These are phyloP conservation scores for Leptestheria dahalacensis DNA, from an alignment of 1,140 invertebrate genomes.

Conservation along the genomic window DNA sequence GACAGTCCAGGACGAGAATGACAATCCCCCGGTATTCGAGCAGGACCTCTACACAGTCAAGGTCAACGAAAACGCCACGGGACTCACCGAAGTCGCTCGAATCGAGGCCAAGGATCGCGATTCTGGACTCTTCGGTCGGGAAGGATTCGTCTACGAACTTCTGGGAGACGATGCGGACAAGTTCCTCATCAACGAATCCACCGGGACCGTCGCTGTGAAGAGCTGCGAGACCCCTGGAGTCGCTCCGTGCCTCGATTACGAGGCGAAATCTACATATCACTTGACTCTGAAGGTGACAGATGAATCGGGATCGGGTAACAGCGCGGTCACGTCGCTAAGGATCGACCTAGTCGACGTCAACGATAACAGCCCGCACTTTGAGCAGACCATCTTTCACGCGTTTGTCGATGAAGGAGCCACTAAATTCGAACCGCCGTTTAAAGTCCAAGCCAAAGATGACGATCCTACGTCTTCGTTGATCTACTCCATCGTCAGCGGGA, in stretches of 20 bases:
- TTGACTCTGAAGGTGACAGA: constrained; percentile 77
- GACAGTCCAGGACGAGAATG: constrained; percentile 70
- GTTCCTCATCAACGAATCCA: constrained; percentile 62
- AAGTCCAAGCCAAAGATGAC: constrained; percentile 55
- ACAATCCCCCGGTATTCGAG: constrained; percentile 68
- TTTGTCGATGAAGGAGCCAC: constrained; percentile 68
- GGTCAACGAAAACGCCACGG: constrained; percentile 53
- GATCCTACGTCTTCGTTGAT: constrained; percentile 64
- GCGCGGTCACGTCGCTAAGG: constrained; percentile 55
- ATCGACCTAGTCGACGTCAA: constrained; percentile 67
- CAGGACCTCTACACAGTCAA: constrained; percentile 51
- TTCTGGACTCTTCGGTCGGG: constrained; percentile 56
- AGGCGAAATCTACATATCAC: constrained; percentile 63
- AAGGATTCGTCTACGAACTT: constrained; percentile 67
- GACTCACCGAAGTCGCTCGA: constrained; percentile 51
- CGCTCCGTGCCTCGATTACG: constrained; percentile 66
- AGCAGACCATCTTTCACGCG: constrained; percentile 50
- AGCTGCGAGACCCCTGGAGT: constrained; percentile 49
- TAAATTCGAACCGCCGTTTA: constrained; percentile 56
- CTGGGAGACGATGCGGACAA: constrained; percentile 67
- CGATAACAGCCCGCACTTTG: constrained; percentile 68
- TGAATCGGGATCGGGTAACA: constrained; percentile 58
- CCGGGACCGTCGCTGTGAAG: constrained; percentile 66
- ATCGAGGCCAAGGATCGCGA: constrained; percentile 71
- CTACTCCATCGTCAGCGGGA: constrained; percentile 53